These are phyloP conservation scores for Callipepla squamata DNA, from an alignment of 2,113 vertebrate species.

Conservation along the genomic window DNA sequence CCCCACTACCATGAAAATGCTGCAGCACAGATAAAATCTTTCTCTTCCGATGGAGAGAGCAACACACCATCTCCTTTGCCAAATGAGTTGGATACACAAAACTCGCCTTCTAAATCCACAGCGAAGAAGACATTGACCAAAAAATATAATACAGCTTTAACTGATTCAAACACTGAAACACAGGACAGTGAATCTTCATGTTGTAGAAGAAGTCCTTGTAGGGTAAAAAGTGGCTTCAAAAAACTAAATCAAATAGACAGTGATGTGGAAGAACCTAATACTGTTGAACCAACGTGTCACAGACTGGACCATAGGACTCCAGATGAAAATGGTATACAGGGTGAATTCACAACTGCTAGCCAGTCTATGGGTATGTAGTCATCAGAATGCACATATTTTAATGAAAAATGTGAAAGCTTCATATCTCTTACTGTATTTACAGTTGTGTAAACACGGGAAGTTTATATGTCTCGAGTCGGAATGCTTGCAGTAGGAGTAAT, in stretches of 20 bases:
- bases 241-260: slow-evolving; percentile 74
- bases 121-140: slow-evolving; percentile 78
- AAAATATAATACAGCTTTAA: slow-evolving; percentile 73
- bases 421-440: background rate
- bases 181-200: slow-evolving; percentile 70
- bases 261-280: slow-evolving; percentile 74
- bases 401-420: background rate
- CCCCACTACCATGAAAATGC: slow-evolving; percentile 80
- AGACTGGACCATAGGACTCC: slow-evolving; percentile 74
- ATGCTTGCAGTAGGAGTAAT: background rate
- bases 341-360: slow-evolving; percentile 77
- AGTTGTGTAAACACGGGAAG: background rate
- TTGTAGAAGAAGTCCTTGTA: slow-evolving; percentile 71
- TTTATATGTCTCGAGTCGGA: background rate
- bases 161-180: slow-evolving; percentile 69
- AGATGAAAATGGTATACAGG: slow-evolving; percentile 77
- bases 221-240: slow-evolving; percentile 74
- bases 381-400: background rate
- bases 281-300: slow-evolving; percentile 74
- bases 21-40: slow-evolving; percentile 60
- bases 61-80: slow-evolving; percentile 72
- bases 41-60: slow-evolving; percentile 76
- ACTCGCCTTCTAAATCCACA: slow-evolving; percentile 70
- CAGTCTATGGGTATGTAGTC: slow-evolving; percentile 79
- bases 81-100: slow-evolving; percentile 78